phyloP scores from a whole-genome alignment of 2,113 vertebrate genomes.

The Pterocles gutturalis region DNA sequence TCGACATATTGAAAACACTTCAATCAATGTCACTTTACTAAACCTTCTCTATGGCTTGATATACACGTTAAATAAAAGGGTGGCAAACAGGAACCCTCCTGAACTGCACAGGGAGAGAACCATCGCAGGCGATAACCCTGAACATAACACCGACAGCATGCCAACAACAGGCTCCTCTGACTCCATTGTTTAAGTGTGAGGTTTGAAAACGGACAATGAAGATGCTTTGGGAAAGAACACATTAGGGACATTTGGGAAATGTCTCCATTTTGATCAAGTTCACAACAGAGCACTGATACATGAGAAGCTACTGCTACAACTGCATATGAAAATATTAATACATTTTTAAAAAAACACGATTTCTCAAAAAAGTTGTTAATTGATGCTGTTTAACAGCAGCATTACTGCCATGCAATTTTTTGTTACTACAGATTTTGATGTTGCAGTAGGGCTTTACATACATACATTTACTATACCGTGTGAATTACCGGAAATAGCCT shows the following conservation, averaged over 20 bases:
- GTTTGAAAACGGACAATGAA: not conserved
- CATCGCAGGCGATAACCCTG: not conserved
- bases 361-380: not conserved
- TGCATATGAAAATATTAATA: not conserved
- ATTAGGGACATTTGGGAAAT: not conserved
- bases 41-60: slow-evolving; percentile 18
- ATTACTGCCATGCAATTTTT: not conserved
- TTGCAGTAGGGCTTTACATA: not conserved
- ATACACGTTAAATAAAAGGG: slow-evolving; percentile 35
- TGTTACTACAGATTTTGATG: not conserved
- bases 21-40: slow-evolving; percentile 63
- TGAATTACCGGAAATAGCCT: not conserved
- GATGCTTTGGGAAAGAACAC: not conserved
- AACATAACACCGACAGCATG: rapidly evolving
- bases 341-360: not conserved
- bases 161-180: not conserved
- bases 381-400: not conserved
- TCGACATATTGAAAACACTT: slow-evolving; percentile 59
- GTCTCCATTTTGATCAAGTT: not conserved
- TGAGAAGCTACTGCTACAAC: not conserved
- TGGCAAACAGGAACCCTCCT: slow-evolving; percentile 32
- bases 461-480: not conserved
- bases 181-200: not conserved
- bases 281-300: not conserved
- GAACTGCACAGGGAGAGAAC: not conserved